Percentiles rank a stretch among this genome's conserved stretches.
These are phyloP conservation scores for Argentina silus DNA, from an alignment of 2,797 vertebrate genomes.

Conservation along the genomic window DNA sequence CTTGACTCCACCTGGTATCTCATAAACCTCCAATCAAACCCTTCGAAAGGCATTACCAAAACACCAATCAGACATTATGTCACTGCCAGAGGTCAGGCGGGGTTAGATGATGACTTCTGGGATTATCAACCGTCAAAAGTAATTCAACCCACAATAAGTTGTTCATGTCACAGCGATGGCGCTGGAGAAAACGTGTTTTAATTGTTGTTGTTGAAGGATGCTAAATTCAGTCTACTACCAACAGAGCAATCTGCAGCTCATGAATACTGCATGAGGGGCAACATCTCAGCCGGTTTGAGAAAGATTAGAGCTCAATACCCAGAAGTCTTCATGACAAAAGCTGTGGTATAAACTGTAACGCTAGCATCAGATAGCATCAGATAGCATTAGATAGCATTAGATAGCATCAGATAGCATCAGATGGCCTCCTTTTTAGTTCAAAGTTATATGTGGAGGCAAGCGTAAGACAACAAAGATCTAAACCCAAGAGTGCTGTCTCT, in stretches of 20 bases:
- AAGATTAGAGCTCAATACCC: background rate
- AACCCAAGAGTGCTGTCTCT: too few relatives aligned
- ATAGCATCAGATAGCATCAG: too few relatives aligned
- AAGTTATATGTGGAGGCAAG: too few relatives aligned
- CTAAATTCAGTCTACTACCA: background rate
- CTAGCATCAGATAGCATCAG: background rate
- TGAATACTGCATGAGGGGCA: conserved; percentile 4
- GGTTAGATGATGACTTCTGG: background rate
- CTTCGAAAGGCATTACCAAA: background rate
- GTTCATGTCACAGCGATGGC: too few relatives aligned
- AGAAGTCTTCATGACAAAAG: background rate
- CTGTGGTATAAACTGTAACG: background rate
- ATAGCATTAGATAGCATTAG: too few relatives aligned
- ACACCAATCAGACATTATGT: background rate
- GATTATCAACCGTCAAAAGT: background rate
- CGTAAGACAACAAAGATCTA: too few relatives aligned
- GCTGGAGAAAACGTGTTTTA: too few relatives aligned
- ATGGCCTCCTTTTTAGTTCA: too few relatives aligned
- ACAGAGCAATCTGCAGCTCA: background rate
- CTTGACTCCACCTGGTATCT: conserved; percentile 13
- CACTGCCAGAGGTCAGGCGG: background rate
- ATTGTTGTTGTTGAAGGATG: background rate
- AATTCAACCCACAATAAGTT: too few relatives aligned
- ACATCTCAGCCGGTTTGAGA: too few relatives aligned
- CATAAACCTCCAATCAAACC: background rate